Evolutionary conservation across 2,797 vertebrate species (phyloP).

Genomic region (Sebastiscus tertius): DNA sequence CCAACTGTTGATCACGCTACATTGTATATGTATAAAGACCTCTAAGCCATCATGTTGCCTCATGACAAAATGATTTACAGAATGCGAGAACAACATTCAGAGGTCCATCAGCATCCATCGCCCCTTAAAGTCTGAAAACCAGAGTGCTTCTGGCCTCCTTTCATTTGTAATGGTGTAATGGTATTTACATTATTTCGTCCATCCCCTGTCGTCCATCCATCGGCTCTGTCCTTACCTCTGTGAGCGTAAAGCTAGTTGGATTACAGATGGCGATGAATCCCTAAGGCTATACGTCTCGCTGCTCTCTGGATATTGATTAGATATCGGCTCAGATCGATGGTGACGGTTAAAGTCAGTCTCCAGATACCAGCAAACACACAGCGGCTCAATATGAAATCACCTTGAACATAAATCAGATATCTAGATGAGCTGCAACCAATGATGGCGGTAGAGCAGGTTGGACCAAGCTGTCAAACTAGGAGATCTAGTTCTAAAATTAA

Average conservation of each 20-base stretch:
- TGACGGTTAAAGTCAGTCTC: conserved; percentile 24
- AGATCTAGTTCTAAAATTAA: too few relatives aligned
- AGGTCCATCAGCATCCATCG: background rate
- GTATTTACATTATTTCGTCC: background rate
- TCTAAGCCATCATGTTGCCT: background rate
- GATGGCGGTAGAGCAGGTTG: background rate
- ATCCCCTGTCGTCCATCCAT: background rate
- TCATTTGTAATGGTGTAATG: background rate
- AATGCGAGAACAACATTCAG: background rate
- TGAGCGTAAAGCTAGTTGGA: background rate
- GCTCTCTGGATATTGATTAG: conserved; percentile 43
- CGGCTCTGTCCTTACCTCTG: background rate
- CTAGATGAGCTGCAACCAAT: background rate
- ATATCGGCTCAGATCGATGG: conserved; percentile 34
- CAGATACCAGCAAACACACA: conserved; percentile 2
- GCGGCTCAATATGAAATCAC: background rate
- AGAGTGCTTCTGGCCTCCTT: background rate
- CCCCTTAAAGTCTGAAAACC: background rate
- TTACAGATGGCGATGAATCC: background rate
- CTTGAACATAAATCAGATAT: conserved; percentile 6
- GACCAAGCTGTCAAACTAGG: too few relatives aligned
- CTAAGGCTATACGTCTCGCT: background rate
- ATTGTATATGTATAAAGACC: background rate
- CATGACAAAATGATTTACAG: background rate
- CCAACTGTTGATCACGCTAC: background rate